A percentile compares a stretch with the other conserved stretches of the same genome.
Evolutionary conservation across 2,797 vertebrate genomes (phyloP).

Genomic region (Vipera ursinii): DNA sequence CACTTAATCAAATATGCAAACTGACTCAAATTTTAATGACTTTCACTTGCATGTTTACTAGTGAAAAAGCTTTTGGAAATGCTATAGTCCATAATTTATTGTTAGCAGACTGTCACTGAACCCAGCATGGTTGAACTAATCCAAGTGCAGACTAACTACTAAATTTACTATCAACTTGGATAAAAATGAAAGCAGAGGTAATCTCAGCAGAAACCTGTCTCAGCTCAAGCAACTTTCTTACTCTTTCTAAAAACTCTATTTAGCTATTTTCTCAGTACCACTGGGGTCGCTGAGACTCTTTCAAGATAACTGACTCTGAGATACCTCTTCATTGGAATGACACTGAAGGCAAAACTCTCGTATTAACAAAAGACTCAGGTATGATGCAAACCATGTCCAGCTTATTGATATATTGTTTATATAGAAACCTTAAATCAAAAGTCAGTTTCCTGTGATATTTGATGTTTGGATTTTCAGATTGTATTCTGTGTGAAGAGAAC

Average conservation of each 20-base stretch:
- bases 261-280: neutral
- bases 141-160: neutral
- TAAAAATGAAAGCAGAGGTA: neutral
- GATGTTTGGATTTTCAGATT: neutral
- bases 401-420: neutral
- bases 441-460: neutral
- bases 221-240: neutral
- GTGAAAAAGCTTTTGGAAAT: neutral
- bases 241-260: neutral
- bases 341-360: neutral
- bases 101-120: neutral
- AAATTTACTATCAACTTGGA: neutral
- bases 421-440: neutral
- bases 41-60: neutral
- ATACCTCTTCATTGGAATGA: neutral
- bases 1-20: neutral
- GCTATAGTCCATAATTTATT: neutral
- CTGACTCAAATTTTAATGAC: neutral
- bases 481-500: neutral
- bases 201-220: neutral
- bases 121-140: neutral
- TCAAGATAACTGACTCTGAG: neutral
- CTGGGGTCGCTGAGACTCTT: neutral
- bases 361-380: neutral
- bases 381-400: neutral